Evolutionary conservation across 2,888 invertebrate species (phyloP).

Genomic region (Oscheius myriophilus): DNA sequence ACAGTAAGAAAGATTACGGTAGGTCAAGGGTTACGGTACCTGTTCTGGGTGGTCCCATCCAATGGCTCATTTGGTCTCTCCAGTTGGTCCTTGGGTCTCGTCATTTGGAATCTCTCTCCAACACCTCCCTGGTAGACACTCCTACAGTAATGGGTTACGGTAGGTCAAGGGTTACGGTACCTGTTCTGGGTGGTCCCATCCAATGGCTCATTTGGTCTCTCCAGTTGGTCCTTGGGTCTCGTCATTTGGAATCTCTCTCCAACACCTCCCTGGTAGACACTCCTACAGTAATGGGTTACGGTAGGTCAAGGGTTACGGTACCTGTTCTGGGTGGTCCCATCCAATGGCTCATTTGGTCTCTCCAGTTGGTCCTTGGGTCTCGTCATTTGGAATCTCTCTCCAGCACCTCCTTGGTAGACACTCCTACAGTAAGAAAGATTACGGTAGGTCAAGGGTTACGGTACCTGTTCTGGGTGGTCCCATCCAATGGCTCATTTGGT

Average conservation of each 20-base stretch:
- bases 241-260: slow-evolving; percentile 1
- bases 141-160: neutral
- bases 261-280: neutral
- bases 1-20: neutral
- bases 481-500: neutral
- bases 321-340: slow-evolving; percentile 1
- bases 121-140: neutral
- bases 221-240: neutral
- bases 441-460: neutral
- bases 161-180: neutral
- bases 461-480: neutral
- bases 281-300: neutral
- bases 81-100: neutral
- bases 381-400: neutral
- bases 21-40: neutral
- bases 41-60: slow-evolving; percentile 1
- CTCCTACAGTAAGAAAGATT: neutral
- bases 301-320: neutral
- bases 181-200: slow-evolving; percentile 1
- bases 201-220: neutral
- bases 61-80: neutral
- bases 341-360: neutral
- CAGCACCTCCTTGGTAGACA: neutral
- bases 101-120: slow-evolving; percentile 2
- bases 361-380: neutral